Conservation (phyloP, 1,140 invertebrate species). For the Ganaspis sp. region DNA sequence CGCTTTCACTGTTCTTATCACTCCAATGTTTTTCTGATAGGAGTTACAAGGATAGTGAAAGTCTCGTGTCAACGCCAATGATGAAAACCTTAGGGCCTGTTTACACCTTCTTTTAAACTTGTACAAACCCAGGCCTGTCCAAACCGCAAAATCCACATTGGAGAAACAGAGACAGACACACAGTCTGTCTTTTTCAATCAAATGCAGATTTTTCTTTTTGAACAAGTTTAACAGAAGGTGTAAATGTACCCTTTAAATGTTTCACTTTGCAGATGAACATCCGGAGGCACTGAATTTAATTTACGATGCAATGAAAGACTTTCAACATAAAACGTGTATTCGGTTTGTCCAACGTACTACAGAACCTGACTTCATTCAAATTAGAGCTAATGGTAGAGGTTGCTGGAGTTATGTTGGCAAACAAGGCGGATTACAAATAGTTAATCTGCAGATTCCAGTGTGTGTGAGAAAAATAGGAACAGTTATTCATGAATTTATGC, state of each 20-base stretch:
- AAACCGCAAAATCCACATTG: too few species aligned
- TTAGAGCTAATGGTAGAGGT: constrained; percentile 82
- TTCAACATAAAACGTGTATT: constrained; percentile 85
- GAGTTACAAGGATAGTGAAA: too few species aligned
- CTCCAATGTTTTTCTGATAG: too few species aligned
- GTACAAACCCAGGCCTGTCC: too few species aligned
- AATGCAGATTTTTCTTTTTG: too few species aligned
- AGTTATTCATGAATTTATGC: constrained; percentile 90
- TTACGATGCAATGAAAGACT: constrained; percentile 80
- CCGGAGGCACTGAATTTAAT: constrained; percentile 74
- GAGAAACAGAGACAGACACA: too few species aligned
- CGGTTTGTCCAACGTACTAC: constrained; percentile 80
- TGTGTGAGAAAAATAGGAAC: constrained; percentile 86
- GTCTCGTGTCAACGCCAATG: too few species aligned
- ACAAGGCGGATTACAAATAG: constrained; percentile 82
- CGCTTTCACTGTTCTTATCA: too few species aligned
- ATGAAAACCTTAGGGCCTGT: too few species aligned
- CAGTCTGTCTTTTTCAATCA: too few species aligned
- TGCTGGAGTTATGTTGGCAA: constrained; percentile 89
- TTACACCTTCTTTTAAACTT: too few species aligned
- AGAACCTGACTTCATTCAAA: constrained; percentile 81
- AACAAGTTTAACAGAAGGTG: too few species aligned
- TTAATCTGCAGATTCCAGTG: constrained; percentile 85
- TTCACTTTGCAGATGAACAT: neutral
- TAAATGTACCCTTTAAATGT: neutral